These are phyloP conservation scores for Phymorhynchus buccinoides DNA, from an alignment of 1,140 invertebrate genomes.

Conservation along the genomic window DNA sequence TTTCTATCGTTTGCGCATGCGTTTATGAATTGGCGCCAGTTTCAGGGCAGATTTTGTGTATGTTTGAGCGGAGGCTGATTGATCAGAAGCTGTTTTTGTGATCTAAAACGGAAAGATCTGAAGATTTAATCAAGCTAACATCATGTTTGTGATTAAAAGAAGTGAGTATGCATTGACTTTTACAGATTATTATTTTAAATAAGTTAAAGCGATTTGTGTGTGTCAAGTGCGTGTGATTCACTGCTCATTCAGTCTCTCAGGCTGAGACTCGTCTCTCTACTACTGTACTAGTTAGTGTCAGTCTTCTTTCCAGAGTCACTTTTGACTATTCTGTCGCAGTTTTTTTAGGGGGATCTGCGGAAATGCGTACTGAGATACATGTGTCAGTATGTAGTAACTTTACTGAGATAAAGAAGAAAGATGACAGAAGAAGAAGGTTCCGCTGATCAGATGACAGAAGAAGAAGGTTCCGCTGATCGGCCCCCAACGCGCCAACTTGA, in stretches of 20 bases:
- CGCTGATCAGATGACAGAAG: too few species aligned
- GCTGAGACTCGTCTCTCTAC: neutral
- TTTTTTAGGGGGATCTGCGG: too few species aligned
- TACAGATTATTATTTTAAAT: neutral
- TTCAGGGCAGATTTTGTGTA: constrained; percentile 8
- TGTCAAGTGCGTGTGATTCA: neutral
- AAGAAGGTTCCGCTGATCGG: too few species aligned
- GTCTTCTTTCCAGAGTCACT: neutral
- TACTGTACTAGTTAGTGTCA: neutral
- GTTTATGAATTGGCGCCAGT: constrained; percentile 13
- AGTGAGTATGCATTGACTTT: neutral
- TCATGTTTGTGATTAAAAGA: constrained; percentile 15
- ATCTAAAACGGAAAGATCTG: neutral
- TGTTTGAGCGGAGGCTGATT: neutral
- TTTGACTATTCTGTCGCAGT: neutral
- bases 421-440: too few species aligned
- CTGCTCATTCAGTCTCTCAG: neutral
- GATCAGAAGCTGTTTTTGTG: neutral
- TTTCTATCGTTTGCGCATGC: neutral
- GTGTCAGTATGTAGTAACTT: too few species aligned
- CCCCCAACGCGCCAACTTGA: too few species aligned
- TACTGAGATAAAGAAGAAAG: too few species aligned
- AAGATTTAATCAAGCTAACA: neutral
- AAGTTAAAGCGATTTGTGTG: neutral
- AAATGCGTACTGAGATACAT: too few species aligned